A percentile compares a stretch with the other conserved stretches of the same genome.
Evolutionary conservation across 2,888 invertebrate genomes (phyloP).

Genomic region (Thysanoteuthis rhombus): DNA sequence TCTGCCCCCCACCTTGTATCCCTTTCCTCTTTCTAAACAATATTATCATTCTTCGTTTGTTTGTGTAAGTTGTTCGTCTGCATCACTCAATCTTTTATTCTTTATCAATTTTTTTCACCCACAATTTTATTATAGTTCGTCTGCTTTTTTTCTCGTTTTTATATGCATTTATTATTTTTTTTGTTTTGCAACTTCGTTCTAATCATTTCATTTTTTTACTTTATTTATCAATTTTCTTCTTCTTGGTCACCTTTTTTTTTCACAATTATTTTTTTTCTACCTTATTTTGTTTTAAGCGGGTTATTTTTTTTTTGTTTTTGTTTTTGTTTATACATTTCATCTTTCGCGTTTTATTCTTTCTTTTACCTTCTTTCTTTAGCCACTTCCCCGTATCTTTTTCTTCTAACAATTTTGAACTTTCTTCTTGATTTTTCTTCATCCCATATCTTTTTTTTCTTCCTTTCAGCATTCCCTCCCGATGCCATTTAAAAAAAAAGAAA

Average conservation of each 20-base stretch:
- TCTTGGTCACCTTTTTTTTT: background rate
- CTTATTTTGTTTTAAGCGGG: background rate
- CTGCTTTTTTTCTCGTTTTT: background rate
- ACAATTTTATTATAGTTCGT: background rate
- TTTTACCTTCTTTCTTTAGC: background rate
- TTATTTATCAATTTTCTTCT: background rate
- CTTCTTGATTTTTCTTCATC: background rate
- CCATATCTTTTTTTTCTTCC: background rate
- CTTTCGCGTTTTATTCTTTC: background rate
- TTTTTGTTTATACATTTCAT: background rate
- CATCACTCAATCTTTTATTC: background rate
- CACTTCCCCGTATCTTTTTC: too few species aligned
- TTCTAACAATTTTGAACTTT: background rate
- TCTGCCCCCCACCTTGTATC: background rate
- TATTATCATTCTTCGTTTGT: background rate
- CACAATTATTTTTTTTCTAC: background rate
- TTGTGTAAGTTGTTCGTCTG: background rate
- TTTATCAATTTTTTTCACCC: background rate
- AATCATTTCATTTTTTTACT: background rate
- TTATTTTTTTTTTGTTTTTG: background rate
- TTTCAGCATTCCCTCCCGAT: background rate
- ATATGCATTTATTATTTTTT: background rate
- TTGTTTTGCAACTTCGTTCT: background rate
- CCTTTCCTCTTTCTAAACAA: background rate
- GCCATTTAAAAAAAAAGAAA: too few species aligned